A percentile compares a stretch with the other conserved stretches of the same genome.
phyloP scores from a whole-genome alignment of 2,113 vertebrate species.

The Anolis sagrei region DNA sequence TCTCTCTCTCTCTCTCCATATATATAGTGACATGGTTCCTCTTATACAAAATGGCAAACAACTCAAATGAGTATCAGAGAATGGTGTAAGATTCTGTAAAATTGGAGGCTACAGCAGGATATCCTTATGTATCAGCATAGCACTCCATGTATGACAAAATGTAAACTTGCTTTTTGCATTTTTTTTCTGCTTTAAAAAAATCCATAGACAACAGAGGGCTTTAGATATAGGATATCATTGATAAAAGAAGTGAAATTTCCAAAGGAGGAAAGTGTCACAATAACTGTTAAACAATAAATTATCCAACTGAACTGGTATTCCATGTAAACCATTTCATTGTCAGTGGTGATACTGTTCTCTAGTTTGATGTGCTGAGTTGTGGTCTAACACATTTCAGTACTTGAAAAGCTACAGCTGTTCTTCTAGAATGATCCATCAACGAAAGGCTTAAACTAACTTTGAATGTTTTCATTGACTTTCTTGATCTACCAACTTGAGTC shows the following conservation, averaged over 20 bases:
- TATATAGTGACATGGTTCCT: no score
- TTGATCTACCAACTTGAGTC: slow-evolving; percentile 61
- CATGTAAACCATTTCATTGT: slow-evolving; percentile 28
- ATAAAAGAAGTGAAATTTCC: slow-evolving; percentile 6
- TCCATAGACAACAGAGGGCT: no score
- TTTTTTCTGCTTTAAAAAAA: no score
- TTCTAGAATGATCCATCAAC: background rate
- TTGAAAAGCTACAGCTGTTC: slow-evolving; percentile 26
- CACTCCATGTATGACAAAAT: no score
- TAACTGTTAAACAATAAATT: slow-evolving; percentile 18
- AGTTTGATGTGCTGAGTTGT: background rate
- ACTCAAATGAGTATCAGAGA: no score
- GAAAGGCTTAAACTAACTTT: slow-evolving; percentile 49
- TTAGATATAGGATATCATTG: slow-evolving; percentile 35
- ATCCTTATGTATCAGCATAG: no score
- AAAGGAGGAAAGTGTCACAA: slow-evolving; percentile 9
- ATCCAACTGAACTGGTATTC: background rate
- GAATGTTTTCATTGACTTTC: slow-evolving; percentile 69
- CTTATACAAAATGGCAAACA: no score
- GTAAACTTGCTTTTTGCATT: no score
- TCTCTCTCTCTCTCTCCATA: no score
- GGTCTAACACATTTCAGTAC: background rate
- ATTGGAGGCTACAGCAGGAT: no score
- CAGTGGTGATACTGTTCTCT: background rate
- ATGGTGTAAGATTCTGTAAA: no score